Evolutionary conservation across 2,113 vertebrate species (phyloP), one percentile per base, ranked within the genome.

Genomic region (Scomber japonicus): DNA sequence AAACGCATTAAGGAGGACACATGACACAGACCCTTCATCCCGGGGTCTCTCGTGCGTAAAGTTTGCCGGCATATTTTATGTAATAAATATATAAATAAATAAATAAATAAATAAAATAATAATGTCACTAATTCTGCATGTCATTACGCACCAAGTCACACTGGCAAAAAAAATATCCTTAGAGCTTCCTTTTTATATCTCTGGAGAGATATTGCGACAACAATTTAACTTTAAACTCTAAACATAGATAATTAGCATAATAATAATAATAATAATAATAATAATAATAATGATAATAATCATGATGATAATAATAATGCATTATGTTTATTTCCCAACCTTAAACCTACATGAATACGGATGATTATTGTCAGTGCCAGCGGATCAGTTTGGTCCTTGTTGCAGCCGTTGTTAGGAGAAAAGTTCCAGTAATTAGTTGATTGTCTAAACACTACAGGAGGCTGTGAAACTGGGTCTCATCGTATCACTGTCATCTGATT

Each of bases 401-500:
- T 63, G 9, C 13, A 13, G 40, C 24, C 53, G 31, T 2, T 82
- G 12, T 55, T 24, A 6, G 44, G 45, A 78, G 60, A 50, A 82
- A 80, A 79, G 75, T 80, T 83, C 17, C 50, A 70, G 63, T 77
- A 71, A 71, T 77, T 62, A 78, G 63, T 50, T 50, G 56, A 80
- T 80, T 81, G 76, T 92, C 62, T 83, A 60, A 83, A 82, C 67
- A 59, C 55, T 72, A 60, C 69, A 55, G 57, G 55, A 75, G 77
- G 65, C 27, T 68, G 57, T 76, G 57, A 63, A 84, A 76, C 56
- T 67, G 12, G 76, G 75, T 89, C 56, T 90, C 75, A 71, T 69
- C 56, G 59, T 81, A 76, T 80, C 87, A 76, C 80, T 85, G 76
- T 88, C 84, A 91, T 86, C 82, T 91, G 84, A 89, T 91, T 87